These are phyloP conservation scores for Ispidina lecontei DNA, from an alignment of 2,797 vertebrate genomes.

Conservation along the genomic window DNA sequence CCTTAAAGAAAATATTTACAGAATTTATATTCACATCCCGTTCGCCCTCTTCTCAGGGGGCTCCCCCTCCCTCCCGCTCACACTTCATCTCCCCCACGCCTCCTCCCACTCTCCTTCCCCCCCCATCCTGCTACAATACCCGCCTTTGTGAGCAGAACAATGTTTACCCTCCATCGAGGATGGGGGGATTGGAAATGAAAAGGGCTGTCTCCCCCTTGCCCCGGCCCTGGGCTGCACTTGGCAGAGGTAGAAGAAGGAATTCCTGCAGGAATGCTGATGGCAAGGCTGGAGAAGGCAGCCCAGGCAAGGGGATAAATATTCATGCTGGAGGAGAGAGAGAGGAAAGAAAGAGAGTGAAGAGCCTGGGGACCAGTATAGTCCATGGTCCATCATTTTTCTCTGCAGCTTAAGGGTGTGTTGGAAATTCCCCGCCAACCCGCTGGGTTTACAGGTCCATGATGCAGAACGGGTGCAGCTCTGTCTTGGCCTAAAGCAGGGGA, in stretches of 20 bases:
- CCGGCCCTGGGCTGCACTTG: constrained; percentile 3
- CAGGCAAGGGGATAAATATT: constrained; percentile 29
- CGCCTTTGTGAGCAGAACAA: constrained; percentile 64
- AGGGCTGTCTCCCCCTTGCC: neutral
- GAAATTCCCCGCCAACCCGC: neutral
- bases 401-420: neutral
- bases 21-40: constrained; percentile 73
- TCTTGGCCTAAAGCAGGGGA: neutral
- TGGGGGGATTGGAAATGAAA: constrained; percentile 43
- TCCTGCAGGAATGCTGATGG: constrained; percentile 47
- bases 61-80: neutral
- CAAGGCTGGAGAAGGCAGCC: neutral
- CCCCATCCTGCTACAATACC: constrained; percentile 50
- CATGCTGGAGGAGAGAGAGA: neutral
- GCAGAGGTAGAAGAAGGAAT: constrained; percentile 38
- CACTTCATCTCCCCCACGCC: constrained; percentile 7
- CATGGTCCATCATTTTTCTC: neutral
- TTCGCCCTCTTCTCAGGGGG: constrained; percentile 33
- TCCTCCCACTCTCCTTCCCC: constrained; percentile 1
- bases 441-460: neutral
- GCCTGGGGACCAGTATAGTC: neutral
- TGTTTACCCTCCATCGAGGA: constrained; percentile 53
- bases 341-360: neutral
- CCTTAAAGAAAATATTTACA: constrained; percentile 76
- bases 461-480: constrained; percentile 22